Conservation (phyloP, 2,797 vertebrate genomes). For the Mormyrus hasselquistii region DNA sequence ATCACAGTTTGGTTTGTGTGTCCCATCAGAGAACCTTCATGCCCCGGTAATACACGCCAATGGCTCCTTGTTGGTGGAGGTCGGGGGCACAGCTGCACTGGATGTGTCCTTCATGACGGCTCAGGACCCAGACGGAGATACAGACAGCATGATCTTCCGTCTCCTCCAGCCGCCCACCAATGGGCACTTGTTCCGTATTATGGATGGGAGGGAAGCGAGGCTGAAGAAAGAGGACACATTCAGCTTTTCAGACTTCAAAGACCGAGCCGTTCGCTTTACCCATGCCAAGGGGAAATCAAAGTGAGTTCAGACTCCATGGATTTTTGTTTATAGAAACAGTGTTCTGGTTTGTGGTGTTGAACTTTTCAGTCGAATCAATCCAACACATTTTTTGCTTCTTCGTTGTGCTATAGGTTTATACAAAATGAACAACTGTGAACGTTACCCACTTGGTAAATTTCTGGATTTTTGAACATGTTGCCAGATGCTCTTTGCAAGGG, state of each 20-base stretch:
- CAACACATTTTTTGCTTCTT: background rate
- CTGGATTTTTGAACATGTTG: background rate
- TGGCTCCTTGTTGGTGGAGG: constrained; percentile 67
- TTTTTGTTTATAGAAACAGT: background rate
- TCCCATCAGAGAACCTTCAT: constrained; percentile 55
- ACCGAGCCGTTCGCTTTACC: constrained; percentile 63
- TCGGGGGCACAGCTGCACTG: constrained; percentile 63
- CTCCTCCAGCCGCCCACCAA: constrained; percentile 65
- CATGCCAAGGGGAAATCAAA: constrained; percentile 71
- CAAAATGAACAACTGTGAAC: background rate
- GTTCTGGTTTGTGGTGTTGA: background rate
- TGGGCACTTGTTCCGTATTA: constrained; percentile 60
- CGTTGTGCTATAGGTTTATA: background rate
- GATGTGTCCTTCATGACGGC: constrained; percentile 55
- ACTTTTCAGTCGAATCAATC: background rate
- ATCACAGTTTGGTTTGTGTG: background rate
- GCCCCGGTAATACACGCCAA: constrained; percentile 56
- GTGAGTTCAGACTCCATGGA: constrained; percentile 51
- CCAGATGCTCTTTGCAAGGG: background rate
- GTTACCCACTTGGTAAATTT: background rate
- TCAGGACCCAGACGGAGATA: constrained; percentile 46
- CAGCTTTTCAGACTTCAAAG: constrained; percentile 62
- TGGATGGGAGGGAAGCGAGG: constrained; percentile 41
- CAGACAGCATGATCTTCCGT: constrained; percentile 57
- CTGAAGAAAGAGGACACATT: constrained; percentile 64